Base-by-base conservation (phyloP, 2,113 vertebrate species). In the Pogonocichla stellata region DNA sequence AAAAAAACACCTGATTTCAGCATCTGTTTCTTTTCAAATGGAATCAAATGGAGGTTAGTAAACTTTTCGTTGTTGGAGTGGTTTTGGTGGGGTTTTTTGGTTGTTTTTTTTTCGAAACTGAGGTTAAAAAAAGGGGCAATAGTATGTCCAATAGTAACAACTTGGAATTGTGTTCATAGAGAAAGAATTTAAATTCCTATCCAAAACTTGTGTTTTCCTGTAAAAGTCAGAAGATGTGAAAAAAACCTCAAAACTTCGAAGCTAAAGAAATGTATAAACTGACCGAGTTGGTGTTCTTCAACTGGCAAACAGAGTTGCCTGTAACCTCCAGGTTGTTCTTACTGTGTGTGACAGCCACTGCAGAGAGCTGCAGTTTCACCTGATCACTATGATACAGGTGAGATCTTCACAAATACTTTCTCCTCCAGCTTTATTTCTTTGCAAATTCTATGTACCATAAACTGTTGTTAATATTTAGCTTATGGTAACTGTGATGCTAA, bases 1-100 rank as follows among this genome's bases (percentile, higher is more conserved):
- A 36, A 65, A 74, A 80, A 91, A 65, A 1, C 85, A 95, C 93
- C 92, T 91, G 90, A 96, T 88, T 91, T 85, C 62, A 86, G 60
- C 92, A 88, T 96, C 82, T 94, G 88, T 88, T 96, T 94, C 85
- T 70, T 88, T 90, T 93, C 82, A 90, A 22, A 56, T 78, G 33
- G 86, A 88, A 95, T 86, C 45, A 88, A 95, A 93, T 5, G 8
- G 43, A 72, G 23, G 45, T 71, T 79, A 79, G 69, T 79, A 65
- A 83, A 80, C 34, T 83, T 93, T 66, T 56, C 29, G 17, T 43
- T 92, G 19, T 71, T 71, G 19, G 38, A 80, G 8, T 14, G 2
- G 13, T n/a, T 86, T 86, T 72, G 31, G 24, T 85, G 83, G 23
- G 3, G 3, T 1, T 1, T 29, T 70, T 86, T 61, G 3, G 40